Evolutionary conservation across 2,797 vertebrate species (phyloP), one percentile per base, ranked within the genome.

Genomic region (Enteromius anoplus): DNA sequence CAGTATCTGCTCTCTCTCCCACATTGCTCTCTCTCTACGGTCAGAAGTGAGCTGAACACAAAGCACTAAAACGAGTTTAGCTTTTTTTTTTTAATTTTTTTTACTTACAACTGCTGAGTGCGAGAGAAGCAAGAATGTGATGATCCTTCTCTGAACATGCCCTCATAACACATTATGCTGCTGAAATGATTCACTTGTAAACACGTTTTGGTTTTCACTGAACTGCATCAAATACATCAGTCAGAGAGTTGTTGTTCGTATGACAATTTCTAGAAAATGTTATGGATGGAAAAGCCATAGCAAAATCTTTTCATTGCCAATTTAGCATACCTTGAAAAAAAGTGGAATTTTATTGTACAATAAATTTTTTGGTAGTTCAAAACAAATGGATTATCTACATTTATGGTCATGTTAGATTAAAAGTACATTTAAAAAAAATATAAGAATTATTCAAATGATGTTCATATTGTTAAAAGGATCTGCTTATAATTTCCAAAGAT

Each of bases 21-120:
- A 81, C 68, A 71, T 71, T 72, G 8, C 53, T 80, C 78, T 58
- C 77, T 32, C 68, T 55, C 37, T 62, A 45, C 23, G 45, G 34
- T 32, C 40, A 49, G 34, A 53, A 75, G 32, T 58, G 32, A 40
- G 72, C 6, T 10, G 34, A 42, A 60, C 8, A 2, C 34, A 58
- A 58, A 75, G 53, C 21, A 58, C 66, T 70, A 23, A 32, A 69
- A 71, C 15, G 26, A 60, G 51, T 21, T 42, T n/a, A 58, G 21
- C 2, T 21, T 71, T 71, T 68, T 60, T 26, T 26, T 26, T 26
- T 26, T 26, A n/a, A n/a, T 21, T 29, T 51, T 68, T 40, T 40
- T 75, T 40, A 75, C 70, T 58, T 58, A 21, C 47, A 71, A 58
- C n/a, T 40, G 32, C 34, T 32, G 21, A 51, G 32, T 68, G 21